Evolutionary conservation across 1,140 invertebrate genomes (phyloP).

Genomic region (Yoshiicerus persimilis): DNA sequence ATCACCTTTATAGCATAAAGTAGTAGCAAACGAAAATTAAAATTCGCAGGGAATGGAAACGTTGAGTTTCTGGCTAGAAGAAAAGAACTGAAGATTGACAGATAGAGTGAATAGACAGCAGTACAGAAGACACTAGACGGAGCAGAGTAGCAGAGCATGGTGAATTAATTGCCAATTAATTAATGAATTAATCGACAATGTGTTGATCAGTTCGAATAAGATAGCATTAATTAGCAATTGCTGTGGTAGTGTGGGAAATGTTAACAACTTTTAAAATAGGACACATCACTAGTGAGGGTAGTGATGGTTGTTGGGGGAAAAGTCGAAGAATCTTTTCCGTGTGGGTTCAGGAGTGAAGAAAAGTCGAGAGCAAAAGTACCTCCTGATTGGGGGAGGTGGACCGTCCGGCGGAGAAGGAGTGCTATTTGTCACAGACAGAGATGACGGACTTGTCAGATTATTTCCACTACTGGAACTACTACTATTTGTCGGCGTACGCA

Average conservation of each 20-base stretch:
- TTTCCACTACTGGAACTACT: constrained; percentile 42
- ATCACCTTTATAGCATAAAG: background rate
- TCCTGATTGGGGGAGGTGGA: constrained; percentile 43
- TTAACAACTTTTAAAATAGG: background rate
- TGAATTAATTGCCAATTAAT: background rate
- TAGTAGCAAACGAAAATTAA: background rate
- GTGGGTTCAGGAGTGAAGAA: constrained; percentile 49
- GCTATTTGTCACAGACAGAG: constrained; percentile 43
- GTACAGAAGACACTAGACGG: background rate
- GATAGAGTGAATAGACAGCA: background rate
- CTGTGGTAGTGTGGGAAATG: background rate
- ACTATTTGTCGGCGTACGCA: constrained; percentile 41
- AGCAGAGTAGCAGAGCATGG: background rate
- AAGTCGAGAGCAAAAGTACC: constrained; percentile 47
- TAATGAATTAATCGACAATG: background rate
- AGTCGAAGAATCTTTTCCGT: constrained; percentile 48
- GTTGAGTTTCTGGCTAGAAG: background rate
- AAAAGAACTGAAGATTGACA: background rate
- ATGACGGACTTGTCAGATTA: constrained; percentile 37
- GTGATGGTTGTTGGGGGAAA: constrained; percentile 39
- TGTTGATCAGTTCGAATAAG: background rate
- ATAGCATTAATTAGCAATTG: background rate
- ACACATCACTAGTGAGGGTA: constrained; percentile 25
- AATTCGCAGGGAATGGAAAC: background rate
- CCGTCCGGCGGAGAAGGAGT: constrained; percentile 43